Evolutionary conservation across 2,888 invertebrate species (phyloP).

Genomic region (Polydrusus cervinus): DNA sequence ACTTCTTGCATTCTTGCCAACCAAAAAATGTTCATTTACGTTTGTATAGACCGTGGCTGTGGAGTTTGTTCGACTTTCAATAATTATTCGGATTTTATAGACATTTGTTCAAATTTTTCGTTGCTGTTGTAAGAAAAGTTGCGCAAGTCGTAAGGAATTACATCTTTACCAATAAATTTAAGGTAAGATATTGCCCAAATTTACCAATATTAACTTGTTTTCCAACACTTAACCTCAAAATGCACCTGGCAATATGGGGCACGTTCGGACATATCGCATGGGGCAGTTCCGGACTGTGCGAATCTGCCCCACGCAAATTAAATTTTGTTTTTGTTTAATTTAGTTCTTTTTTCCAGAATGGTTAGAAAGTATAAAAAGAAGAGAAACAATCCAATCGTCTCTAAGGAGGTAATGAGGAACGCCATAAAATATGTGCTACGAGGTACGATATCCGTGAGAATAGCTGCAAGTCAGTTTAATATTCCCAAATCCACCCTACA

Average conservation of each 20-base stretch:
- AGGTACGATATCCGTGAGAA: neutral
- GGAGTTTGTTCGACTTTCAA: constrained; percentile 4
- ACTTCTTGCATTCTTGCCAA: constrained; percentile 24
- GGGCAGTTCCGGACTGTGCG: constrained; percentile 33
- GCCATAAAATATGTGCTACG: constrained; percentile 29
- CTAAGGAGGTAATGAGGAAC: constrained; percentile 26
- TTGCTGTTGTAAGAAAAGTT: constrained; percentile 7
- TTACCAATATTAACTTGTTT: constrained; percentile 5
- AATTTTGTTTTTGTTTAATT: constrained; percentile 21
- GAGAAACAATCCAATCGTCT: neutral
- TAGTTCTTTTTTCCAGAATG: neutral
- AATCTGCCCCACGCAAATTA: constrained; percentile 28
- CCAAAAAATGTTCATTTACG: neutral
- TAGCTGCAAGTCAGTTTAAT: constrained; percentile 25
- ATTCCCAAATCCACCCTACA: constrained; percentile 25
- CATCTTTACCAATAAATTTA: too few species aligned
- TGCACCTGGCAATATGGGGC: constrained; percentile 21
- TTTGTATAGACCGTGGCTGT: constrained; percentile 7
- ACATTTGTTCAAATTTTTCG: constrained; percentile 7
- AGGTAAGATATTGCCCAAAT: neutral
- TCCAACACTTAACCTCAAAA: constrained; percentile 5
- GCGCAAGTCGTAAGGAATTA: neutral
- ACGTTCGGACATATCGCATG: constrained; percentile 31
- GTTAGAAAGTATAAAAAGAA: too few species aligned
- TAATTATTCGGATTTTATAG: constrained; percentile 4